phyloP scores from a whole-genome alignment of 2,797 vertebrate species.

The Oreortyx pictus region DNA sequence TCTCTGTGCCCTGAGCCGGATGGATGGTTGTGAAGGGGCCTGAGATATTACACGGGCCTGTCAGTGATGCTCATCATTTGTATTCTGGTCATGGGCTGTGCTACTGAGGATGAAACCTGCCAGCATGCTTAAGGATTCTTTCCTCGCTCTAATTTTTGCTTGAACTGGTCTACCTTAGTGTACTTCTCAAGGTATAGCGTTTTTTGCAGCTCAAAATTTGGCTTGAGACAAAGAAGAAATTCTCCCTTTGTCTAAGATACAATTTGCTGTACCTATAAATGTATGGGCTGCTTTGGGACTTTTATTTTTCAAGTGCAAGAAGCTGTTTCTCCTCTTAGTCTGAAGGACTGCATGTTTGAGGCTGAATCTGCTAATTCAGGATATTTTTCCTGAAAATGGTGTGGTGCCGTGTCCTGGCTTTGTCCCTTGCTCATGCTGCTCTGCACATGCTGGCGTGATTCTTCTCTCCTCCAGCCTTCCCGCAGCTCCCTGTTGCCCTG shows the following conservation, averaged over 20 bases:
- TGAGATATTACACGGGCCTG: background rate
- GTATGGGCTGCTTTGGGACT: background rate
- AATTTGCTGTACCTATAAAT: background rate
- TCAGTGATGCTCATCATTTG: slow-evolving; percentile 61
- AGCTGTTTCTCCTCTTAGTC: background rate
- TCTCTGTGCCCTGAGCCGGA: slow-evolving; percentile 51
- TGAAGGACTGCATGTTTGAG: background rate
- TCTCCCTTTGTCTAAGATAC: background rate
- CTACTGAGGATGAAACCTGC: background rate
- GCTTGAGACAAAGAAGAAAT: background rate
- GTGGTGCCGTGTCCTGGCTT: background rate
- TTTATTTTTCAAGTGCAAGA: slow-evolving; percentile 8
- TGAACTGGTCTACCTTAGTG: background rate
- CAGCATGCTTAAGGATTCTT: background rate
- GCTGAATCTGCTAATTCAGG: background rate
- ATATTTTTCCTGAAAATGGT: background rate
- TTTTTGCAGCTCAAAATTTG: background rate
- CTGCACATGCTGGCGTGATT: slow-evolving; percentile 14
- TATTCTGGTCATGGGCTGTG: slow-evolving; percentile 58
- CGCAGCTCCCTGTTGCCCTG: slow-evolving; percentile 20
- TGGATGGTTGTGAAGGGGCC: background rate
- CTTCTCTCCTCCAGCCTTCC: slow-evolving; percentile 31
- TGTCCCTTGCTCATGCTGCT: background rate
- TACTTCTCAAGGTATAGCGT: background rate
- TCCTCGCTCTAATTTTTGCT: background rate